phyloP scores from a whole-genome alignment of 1,140 invertebrate species.

The Aleiodes sp. region DNA sequence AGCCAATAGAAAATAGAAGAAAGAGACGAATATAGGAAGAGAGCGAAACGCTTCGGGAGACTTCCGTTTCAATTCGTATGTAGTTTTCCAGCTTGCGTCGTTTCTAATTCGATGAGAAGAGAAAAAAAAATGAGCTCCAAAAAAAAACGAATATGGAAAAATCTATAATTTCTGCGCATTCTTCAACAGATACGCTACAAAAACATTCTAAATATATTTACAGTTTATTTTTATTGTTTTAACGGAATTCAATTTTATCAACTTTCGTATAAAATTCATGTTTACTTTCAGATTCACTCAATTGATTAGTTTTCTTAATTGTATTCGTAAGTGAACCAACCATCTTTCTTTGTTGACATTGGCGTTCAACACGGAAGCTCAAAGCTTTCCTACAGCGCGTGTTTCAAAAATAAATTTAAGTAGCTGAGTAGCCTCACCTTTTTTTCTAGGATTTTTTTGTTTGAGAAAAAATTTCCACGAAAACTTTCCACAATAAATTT shows the following conservation, averaged over 20 bases:
- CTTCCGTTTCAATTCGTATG: background rate
- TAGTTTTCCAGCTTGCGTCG: background rate
- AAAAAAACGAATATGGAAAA: background rate
- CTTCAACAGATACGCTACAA: background rate
- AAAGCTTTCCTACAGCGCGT: too few species aligned
- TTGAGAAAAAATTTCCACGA: too few species aligned
- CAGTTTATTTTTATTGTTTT: background rate
- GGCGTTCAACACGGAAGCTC: too few species aligned
- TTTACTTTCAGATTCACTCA: too few species aligned
- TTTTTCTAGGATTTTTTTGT: too few species aligned
- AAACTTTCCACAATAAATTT: too few species aligned
- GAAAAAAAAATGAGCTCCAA: background rate
- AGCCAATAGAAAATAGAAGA: background rate
- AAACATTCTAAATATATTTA: background rate
- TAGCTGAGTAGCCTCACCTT: too few species aligned
- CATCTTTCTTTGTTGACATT: too few species aligned
- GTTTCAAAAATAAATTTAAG: too few species aligned
- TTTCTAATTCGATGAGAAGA: background rate
- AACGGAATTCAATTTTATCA: background rate
- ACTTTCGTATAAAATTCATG: too few species aligned
- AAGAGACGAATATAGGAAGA: background rate
- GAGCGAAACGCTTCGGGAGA: background rate
- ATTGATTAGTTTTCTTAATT: too few species aligned
- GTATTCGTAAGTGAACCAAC: too few species aligned
- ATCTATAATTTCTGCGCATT: background rate